A percentile compares a stretch with the other conserved stretches of the same genome.
These are phyloP conservation scores for Sphaerodactylus townsendi DNA, from an alignment of 2,113 vertebrate genomes.

Conservation along the genomic window DNA sequence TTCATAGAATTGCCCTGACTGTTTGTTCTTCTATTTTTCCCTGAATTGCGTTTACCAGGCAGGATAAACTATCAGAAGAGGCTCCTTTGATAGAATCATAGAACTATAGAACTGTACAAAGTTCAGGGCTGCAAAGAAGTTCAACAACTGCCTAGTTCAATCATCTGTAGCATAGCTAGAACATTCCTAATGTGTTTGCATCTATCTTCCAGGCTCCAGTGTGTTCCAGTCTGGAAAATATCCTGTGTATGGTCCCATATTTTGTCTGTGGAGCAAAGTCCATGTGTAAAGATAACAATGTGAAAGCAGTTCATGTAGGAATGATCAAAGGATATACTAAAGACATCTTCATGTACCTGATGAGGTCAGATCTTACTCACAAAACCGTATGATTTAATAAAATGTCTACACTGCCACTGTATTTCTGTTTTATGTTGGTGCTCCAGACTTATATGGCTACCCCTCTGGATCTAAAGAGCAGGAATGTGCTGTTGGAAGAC, in stretches of 20 bases:
- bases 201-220: not conserved
- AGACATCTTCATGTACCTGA: no score
- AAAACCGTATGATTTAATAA: no score
- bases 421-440: no score
- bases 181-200: not conserved
- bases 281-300: not conserved
- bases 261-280: not conserved
- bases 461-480: no score
- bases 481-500: no score
- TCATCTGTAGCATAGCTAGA: not conserved
- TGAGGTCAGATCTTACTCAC: no score
- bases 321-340: not conserved
- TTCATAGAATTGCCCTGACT: not conserved
- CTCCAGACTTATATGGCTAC: no score
- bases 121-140: not conserved
- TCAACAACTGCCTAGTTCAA: not conserved
- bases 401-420: no score
- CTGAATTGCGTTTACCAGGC: conserved; percentile 38
- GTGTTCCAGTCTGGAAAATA: not conserved
- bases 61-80: conserved; percentile 29
- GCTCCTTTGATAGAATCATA: conserved; percentile 34
- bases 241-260: not conserved
- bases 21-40: not conserved
- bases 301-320: not conserved
- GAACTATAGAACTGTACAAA: not conserved